These are phyloP conservation scores for Helogale parvula DNA, from an alignment of 2,113 vertebrate species.

Conservation along the genomic window DNA sequence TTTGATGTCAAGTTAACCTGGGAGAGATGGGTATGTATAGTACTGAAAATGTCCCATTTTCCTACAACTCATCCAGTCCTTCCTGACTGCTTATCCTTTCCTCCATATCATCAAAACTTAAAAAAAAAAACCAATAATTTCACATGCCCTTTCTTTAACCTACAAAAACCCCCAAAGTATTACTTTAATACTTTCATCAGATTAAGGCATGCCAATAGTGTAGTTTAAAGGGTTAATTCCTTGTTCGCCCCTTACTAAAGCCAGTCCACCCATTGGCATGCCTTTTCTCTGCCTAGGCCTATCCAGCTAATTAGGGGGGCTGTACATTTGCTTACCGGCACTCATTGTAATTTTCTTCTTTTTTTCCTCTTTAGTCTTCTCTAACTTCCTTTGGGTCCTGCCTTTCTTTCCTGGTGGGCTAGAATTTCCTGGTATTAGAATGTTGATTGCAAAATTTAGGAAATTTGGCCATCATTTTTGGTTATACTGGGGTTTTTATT, in stretches of 20 bases:
- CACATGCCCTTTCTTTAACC: neutral
- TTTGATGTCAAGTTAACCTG: conserved; percentile 73
- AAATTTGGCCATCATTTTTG: neutral
- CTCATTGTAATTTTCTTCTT: neutral
- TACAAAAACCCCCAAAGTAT: neutral
- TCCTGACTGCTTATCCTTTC: neutral
- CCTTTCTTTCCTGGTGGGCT: neutral
- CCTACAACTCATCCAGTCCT: neutral
- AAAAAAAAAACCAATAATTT: neutral
- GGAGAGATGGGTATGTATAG: neutral
- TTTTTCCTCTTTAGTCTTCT: neutral
- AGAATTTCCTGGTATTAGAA: neutral
- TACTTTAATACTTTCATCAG: neutral
- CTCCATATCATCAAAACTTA: neutral
- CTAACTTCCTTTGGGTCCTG: neutral
- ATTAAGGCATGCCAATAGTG: too few species aligned
- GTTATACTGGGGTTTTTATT: neutral
- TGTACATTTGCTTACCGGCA: neutral
- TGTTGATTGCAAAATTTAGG: neutral
- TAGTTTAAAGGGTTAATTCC: neutral
- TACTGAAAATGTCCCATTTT: neutral
- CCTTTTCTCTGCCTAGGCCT: neutral
- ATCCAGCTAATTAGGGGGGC: neutral
- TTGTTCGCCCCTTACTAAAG: neutral
- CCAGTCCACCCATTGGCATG: neutral